Base-by-base conservation (phyloP, 2,888 invertebrate species). In the Enchytraeus crypticus region DNA sequence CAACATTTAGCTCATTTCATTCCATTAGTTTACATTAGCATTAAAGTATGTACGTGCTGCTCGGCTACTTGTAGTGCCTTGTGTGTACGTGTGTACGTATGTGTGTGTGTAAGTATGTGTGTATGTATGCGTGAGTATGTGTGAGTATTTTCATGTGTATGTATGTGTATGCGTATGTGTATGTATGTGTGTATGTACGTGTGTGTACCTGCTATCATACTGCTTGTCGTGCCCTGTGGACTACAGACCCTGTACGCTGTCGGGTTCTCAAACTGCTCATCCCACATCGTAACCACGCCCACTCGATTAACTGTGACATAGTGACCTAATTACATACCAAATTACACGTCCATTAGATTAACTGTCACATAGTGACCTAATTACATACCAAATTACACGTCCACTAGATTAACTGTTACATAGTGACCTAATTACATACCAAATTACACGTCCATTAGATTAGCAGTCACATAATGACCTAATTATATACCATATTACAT, bases 221-320 rank as follows among this genome's bases (percentile, higher is more conserved):
- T n/a, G n/a, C n/a, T n/a, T n/a, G n/a, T n/a, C n/a, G n/a, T n/a
- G n/a, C n/a, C n/a, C n/a, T n/a, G n/a, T n/a, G n/a, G n/a, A n/a
- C n/a, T n/a, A n/a, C n/a, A n/a, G 18, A 38, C 18, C 38, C 18
- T 38, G 18, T 38, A 49, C n/a, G 11, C 26, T 14, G 26, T 49
- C 49, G 26, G n/a, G 5, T 8, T 49, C n/a, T 83, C 82, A 82
- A 88, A 84, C 70, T 87, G 85, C 21, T 86, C 77, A 0, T 86
- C 84, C 89, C 89, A 90, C 78, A 88, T 87, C 75, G 87, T 87
- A 67, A 90, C 83, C 70, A 83, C 81, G 0, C 90, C 90, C n/a
- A n/a, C 18, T 38, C n/a, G 8, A 49, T 49, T 23, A 23, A 14
- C n/a, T 49, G n/a, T 49, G 8, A 49, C 11, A 21, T 49, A 49